Evolutionary conservation across 2,113 vertebrate genomes (phyloP), one percentile per base, ranked within the genome.

Genomic region (Clarias magur): DNA sequence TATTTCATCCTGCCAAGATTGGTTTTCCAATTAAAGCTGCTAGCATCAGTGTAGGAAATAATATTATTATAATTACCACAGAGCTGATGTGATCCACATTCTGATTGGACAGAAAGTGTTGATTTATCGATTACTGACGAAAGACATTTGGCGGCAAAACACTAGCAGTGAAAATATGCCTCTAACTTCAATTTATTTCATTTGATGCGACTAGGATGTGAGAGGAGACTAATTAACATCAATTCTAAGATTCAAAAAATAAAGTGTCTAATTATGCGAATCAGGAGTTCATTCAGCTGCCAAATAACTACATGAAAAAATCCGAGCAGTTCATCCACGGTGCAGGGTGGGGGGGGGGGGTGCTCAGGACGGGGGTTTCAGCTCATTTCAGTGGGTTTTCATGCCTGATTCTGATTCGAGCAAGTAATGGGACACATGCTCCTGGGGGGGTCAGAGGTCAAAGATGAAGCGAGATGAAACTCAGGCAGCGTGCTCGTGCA

Each of bases 361-460:
- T 34, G 34, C 42, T 68, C n/a, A 54, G 62, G 48, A 7, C 12
- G 60, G 27, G 38, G 38, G 21, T 60, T n/a, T 60, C 68, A 16
- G 42, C 3, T 73, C 13, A 48, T 57, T 38, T 72, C 23, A 60
- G 38, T 68, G 53, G 34, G 63, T 25, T 86, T 76, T 83, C 85
- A 89, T 88, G 89, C 80, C 65, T 75, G 57, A 80, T 53, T 83
- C 86, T 70, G 65, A 83, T 53, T 83, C 86, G 27, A 90, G 89
- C 85, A 89, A 65, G 84, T 17, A 54, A 68, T 88, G 90, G 90
- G 90, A 91, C 93, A 93, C 94, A 95, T 96, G 95, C 94, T 93
- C 91, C 92, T 91, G 85, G 65, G 85, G 65, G 75, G 76, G 63
- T 87, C 80, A 88, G 87, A 83, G 85, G 87, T 87, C 76, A 80